Percentiles rank a stretch among this genome's conserved stretches.
Evolutionary conservation across 2,888 invertebrate species (phyloP).

Genomic region (Anthrax anthrax): DNA sequence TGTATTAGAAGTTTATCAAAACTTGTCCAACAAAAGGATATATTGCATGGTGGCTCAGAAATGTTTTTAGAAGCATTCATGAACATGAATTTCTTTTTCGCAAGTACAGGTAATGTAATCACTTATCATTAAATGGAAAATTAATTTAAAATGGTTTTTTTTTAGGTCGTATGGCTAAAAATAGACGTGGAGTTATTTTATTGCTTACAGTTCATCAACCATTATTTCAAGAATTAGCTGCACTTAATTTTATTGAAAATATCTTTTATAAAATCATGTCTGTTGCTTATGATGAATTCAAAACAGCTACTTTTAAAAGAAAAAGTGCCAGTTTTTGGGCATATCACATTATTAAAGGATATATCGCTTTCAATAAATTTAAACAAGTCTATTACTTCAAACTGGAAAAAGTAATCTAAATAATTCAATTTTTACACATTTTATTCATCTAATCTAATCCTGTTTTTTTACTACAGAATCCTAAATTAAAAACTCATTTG

Average conservation of each 20-base stretch:
- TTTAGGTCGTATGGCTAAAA: too few relatives aligned
- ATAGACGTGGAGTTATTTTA: too few relatives aligned
- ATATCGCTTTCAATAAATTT: slow-evolving; percentile 23
- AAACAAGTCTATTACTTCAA: slow-evolving; percentile 25
- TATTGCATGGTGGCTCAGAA: slow-evolving; percentile 20
- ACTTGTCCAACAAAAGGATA: slow-evolving; percentile 17
- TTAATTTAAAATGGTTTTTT: too few relatives aligned
- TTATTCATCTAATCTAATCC: neutral
- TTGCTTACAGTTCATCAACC: slow-evolving; percentile 15
- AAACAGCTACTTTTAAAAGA: slow-evolving; percentile 14
- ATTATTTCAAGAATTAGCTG: slow-evolving; percentile 25
- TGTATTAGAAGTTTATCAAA: slow-evolving; percentile 12
- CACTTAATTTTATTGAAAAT: slow-evolving; percentile 24
- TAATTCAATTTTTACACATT: neutral
- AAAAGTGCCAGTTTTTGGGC: slow-evolving; percentile 30
- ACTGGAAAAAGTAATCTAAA: slow-evolving; percentile 21
- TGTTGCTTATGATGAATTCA: slow-evolving; percentile 22
- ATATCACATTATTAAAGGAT: slow-evolving; percentile 22
- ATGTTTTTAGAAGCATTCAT: slow-evolving; percentile 20
- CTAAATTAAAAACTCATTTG: slow-evolving; percentile 17
- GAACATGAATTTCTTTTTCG: slow-evolving; percentile 26
- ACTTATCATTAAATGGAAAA: too few relatives aligned
- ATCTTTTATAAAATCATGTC: slow-evolving; percentile 23
- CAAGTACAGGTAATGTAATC: slow-evolving; percentile 13
- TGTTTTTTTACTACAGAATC: slow-evolving; percentile 17